These are phyloP conservation scores for Peromyscus aztecus DNA, from an alignment of 2,797 vertebrate genomes.

Conservation along the genomic window DNA sequence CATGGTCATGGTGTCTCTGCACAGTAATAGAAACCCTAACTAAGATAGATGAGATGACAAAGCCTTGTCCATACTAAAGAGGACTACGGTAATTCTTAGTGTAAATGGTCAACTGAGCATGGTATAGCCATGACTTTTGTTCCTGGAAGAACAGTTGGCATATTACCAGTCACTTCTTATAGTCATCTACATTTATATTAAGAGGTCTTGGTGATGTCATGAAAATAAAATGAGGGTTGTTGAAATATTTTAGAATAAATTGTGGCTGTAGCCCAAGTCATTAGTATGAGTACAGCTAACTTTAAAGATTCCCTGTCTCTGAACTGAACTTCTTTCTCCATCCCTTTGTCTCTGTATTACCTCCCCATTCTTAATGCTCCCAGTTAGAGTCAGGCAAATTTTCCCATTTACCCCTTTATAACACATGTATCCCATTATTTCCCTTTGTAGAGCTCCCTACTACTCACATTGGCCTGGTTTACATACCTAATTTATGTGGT, in stretches of 20 bases:
- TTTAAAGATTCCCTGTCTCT: conserved; percentile 49
- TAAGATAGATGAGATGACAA: not conserved
- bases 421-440: not conserved
- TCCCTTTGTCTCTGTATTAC: not conserved
- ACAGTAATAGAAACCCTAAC: not conserved
- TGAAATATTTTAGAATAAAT: not conserved
- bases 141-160: conserved; percentile 12
- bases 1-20: not conserved
- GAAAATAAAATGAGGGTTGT: conserved; percentile 39
- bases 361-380: not conserved
- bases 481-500: not conserved
- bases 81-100: not conserved
- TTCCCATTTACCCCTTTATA: not conserved
- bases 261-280: not conserved
- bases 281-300: conserved; percentile 37
- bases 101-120: not conserved
- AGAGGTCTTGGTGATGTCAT: conserved; percentile 2
- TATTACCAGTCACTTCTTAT: conserved; percentile 1
- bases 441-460: not conserved
- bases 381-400: not conserved
- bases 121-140: not conserved
- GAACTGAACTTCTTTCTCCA: not conserved
- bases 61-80: not conserved
- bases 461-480: not conserved
- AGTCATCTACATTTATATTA: conserved; percentile 59